Conservation (phyloP, 1,140 invertebrate genomes). For the Thereuonema tuberculata region DNA sequence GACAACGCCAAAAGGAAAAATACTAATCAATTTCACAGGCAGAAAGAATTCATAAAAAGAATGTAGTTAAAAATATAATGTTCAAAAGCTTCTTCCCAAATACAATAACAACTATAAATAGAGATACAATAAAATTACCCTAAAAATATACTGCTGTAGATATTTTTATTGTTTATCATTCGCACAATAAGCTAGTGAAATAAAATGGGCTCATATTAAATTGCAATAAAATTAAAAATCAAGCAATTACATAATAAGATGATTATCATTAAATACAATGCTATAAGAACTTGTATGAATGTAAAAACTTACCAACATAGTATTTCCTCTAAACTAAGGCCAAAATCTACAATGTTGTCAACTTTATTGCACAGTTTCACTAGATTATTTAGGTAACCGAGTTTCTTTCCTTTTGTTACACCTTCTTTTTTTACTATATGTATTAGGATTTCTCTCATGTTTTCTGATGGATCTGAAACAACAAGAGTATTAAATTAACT, state of each 20-base stretch:
- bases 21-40: conserved; percentile 8
- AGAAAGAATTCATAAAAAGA: conserved; percentile 1
- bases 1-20: neutral
- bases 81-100: neutral
- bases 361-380: conserved; percentile 56
- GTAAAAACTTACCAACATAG: conserved; percentile 56
- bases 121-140: no score
- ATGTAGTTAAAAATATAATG: conserved; percentile 1
- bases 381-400: conserved; percentile 67
- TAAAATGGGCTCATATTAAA: no score
- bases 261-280: neutral
- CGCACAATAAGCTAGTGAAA: no score
- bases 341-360: conserved; percentile 43
- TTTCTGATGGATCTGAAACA: conserved; percentile 28
- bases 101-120: neutral
- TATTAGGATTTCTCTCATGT: conserved; percentile 31
- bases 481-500: conserved; percentile 8
- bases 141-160: no score
- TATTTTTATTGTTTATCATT: no score
- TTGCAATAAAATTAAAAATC: neutral
- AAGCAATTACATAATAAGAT: neutral
- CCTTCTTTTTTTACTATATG: conserved; percentile 37
- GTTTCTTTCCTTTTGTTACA: conserved; percentile 48
- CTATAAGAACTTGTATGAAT: conserved; percentile 12
- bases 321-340: conserved; percentile 58